Percentiles rank a stretch among this genome's conserved stretches.
Conservation (phyloP, 2,113 vertebrate species). For the Picathartes gymnocephalus region DNA sequence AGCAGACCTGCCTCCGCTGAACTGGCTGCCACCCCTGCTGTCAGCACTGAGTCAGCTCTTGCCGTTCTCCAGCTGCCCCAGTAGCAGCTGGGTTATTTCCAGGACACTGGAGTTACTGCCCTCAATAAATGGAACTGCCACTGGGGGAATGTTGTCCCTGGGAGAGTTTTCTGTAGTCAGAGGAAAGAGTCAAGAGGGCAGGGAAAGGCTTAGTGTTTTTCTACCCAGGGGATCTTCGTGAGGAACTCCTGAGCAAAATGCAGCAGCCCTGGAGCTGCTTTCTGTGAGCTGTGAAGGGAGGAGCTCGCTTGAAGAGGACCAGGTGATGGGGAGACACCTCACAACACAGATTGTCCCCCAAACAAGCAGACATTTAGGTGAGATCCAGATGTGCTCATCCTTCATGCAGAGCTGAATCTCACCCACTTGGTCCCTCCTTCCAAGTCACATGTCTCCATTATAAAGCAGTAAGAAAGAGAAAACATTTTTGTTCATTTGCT, state of each 20-base stretch:
- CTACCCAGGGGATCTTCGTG: background rate
- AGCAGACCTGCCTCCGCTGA: background rate
- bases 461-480: background rate
- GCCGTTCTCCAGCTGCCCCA: background rate
- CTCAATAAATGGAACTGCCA: background rate
- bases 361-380: background rate
- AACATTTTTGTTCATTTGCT: background rate
- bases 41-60: background rate
- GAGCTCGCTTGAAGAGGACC: fast-evolving
- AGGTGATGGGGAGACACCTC: background rate
- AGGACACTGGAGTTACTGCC: background rate
- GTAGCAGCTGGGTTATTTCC: background rate
- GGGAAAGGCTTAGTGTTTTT: background rate
- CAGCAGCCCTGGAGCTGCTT: background rate
- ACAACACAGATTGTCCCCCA: background rate
- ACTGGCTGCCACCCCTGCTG: background rate
- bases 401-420: background rate
- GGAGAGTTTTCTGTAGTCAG: background rate
- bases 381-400: background rate
- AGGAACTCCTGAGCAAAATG: background rate
- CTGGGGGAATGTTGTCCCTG: background rate
- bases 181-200: background rate
- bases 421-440: fast-evolving
- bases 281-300: background rate
- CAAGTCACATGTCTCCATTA: fast-evolving